These are phyloP conservation scores for Liopterus haemorrhoidalis DNA, from an alignment of 2,888 invertebrate genomes.

Conservation along the genomic window DNA sequence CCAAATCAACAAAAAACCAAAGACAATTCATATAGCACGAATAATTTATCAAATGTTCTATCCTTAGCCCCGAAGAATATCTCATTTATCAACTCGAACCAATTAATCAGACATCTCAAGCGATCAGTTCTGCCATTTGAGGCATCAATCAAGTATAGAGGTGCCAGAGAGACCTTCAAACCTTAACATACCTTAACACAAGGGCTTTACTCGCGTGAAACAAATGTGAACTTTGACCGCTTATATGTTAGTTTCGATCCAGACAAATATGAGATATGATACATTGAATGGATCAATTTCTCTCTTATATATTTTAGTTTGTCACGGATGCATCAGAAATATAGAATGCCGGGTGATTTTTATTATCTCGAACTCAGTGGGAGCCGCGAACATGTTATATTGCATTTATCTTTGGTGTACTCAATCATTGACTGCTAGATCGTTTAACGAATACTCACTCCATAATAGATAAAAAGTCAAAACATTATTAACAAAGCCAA, in stretches of 20 bases:
- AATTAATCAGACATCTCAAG: slow-evolving; percentile 44
- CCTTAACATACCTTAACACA: background rate
- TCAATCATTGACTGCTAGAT: no score
- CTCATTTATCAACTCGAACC: slow-evolving; percentile 45
- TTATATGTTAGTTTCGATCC: slow-evolving; percentile 8
- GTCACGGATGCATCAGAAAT: slow-evolving; percentile 15
- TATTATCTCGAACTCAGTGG: no score
- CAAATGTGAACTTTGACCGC: slow-evolving; percentile 10
- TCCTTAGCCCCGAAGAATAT: slow-evolving; percentile 41
- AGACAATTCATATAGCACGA: slow-evolving; percentile 19
- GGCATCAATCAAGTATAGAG: slow-evolving; percentile 39
- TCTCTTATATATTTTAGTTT: slow-evolving; percentile 19
- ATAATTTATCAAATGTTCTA: slow-evolving; percentile 30
- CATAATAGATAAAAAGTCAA: no score
- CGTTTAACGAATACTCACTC: no score
- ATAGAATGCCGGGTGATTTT: slow-evolving; percentile 12
- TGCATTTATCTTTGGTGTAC: no score
- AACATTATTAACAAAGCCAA: no score
- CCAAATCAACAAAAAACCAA: slow-evolving; percentile 14
- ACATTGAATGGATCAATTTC: slow-evolving; percentile 18
- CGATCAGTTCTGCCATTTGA: slow-evolving; percentile 41
- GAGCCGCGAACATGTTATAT: no score
- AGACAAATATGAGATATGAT: slow-evolving; percentile 19
- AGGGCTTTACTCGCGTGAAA: background rate
- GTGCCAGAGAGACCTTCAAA: background rate